Evolutionary conservation across 2,888 invertebrate genomes (phyloP).

Genomic region (Nemoura dubitans): DNA sequence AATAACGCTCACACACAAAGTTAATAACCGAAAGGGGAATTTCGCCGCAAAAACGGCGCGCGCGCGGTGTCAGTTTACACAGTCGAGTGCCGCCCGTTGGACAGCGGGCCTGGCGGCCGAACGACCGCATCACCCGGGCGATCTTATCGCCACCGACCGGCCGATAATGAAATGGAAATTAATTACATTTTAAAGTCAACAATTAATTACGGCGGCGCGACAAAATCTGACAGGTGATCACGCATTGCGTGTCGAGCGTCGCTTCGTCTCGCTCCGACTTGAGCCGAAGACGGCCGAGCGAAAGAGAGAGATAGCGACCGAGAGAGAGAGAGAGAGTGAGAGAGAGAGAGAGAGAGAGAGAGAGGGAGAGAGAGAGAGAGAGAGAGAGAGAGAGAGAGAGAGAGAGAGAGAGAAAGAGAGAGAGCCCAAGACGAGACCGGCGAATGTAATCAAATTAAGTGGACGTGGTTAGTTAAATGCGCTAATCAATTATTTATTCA

Average conservation of each 20-base stretch:
- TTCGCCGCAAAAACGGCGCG: background rate
- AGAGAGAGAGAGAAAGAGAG: background rate
- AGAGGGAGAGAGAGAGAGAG: background rate
- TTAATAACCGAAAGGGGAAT: background rate
- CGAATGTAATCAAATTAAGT: slow-evolving; percentile 25
- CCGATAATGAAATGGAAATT: slow-evolving; percentile 36
- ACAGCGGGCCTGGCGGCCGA: background rate
- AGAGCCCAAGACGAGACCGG: background rate
- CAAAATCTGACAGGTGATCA: slow-evolving; percentile 42
- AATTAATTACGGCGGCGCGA: slow-evolving; percentile 28
- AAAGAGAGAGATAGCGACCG: background rate
- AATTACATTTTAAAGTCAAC: slow-evolving; percentile 39
- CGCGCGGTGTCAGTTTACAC: background rate
- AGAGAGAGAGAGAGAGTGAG: background rate
- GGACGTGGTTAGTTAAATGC: slow-evolving; percentile 40
- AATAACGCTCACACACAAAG: background rate
- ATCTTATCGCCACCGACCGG: background rate
- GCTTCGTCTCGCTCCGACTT: background rate
- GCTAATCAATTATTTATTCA: slow-evolving; percentile 44
- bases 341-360: background rate
- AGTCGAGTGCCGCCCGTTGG: background rate
- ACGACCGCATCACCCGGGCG: too few relatives aligned
- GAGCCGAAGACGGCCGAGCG: too few relatives aligned
- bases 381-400: background rate
- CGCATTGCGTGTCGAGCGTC: background rate